Percentiles rank a stretch among this genome's conserved stretches.
Evolutionary conservation across 1,140 invertebrate species (phyloP).

Genomic region (Papilio helenus): DNA sequence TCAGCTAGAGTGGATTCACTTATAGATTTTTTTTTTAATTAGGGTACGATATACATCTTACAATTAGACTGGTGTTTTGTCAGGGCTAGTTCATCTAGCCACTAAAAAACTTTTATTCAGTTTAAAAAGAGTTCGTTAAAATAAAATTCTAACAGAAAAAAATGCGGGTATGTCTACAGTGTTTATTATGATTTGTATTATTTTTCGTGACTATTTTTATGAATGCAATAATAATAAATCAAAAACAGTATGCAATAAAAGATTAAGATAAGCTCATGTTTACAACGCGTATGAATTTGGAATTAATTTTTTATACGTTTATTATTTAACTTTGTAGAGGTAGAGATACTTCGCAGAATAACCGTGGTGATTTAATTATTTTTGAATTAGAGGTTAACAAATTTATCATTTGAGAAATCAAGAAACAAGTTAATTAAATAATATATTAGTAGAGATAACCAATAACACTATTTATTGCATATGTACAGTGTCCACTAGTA

Average conservation of each 20-base stretch:
- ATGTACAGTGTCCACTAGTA: no score
- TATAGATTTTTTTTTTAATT: background rate
- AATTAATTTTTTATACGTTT: background rate
- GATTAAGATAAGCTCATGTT: background rate
- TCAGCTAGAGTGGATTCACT: background rate
- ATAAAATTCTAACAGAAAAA: background rate
- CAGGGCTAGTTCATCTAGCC: no score
- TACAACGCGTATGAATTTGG: background rate
- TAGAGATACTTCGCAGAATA: background rate
- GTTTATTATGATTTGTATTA: background rate
- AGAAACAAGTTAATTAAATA: no score
- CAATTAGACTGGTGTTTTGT: background rate
- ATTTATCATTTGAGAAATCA: no score
- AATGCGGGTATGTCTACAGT: background rate
- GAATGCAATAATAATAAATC: constrained; percentile 1
- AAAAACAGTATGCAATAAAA: background rate
- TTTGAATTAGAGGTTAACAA: no score
- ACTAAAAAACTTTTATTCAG: no score
- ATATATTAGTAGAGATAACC: no score
- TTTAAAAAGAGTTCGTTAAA: no score
- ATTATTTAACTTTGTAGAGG: background rate
- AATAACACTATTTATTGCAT: no score
- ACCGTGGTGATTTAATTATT: no score
- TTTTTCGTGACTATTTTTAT: background rate
- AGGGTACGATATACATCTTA: background rate